A percentile compares a stretch with the other conserved stretches of the same genome.
phyloP scores from a whole-genome alignment of 2,113 vertebrate genomes.

The Smithornis capensis region DNA sequence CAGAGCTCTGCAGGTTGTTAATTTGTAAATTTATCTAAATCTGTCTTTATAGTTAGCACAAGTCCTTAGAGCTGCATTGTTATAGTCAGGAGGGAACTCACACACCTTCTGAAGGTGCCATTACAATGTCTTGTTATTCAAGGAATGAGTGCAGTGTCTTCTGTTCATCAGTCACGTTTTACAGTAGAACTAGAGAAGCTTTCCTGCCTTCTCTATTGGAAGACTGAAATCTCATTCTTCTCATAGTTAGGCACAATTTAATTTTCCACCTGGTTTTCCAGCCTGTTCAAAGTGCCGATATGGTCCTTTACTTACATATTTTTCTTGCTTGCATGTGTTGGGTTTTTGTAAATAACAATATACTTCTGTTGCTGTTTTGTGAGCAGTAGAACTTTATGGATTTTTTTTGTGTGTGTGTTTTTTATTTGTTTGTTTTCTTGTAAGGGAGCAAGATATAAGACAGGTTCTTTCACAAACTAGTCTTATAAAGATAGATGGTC shows the following conservation, averaged over 20 bases:
- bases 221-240: not conserved
- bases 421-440: not conserved
- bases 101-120: not conserved
- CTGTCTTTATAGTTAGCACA: not conserved
- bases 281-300: not conserved
- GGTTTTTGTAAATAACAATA: not conserved
- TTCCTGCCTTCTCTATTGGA: not conserved
- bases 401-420: not conserved
- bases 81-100: not conserved
- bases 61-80: not conserved
- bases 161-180: not conserved
- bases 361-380: not conserved
- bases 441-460: not conserved
- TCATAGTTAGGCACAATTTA: not conserved
- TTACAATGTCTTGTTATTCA: not conserved
- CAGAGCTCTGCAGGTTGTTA: not conserved
- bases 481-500: not conserved
- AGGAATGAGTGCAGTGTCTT: not conserved
- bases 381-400: not conserved
- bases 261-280: slow-evolving; percentile 6
- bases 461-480: not conserved
- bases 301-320: not conserved
- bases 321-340: not conserved
- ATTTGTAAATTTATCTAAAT: not conserved
- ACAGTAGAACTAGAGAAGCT: not conserved